Evolutionary conservation across 2,113 vertebrate species (phyloP), one percentile per base, ranked within the genome.

Genomic region (Phalacrocorax brasilianus): DNA sequence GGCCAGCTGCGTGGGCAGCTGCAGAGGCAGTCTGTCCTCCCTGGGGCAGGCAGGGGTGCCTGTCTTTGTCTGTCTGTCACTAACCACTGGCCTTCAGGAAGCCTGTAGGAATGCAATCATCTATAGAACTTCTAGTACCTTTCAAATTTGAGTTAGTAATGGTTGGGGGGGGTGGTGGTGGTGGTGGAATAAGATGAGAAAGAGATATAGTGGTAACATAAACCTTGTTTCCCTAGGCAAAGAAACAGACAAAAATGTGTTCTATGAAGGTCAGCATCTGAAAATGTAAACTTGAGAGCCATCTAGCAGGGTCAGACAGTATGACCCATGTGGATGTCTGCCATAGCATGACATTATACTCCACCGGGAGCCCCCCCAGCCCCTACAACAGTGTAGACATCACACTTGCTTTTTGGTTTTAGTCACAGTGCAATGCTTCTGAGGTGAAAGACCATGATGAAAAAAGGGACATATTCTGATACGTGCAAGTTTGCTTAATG

Each of bases 91-190:
- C 52, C 71, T 83, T 79, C 71, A 72, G 71, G 44, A 83, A 88
- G 56, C 10, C 15, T 61, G 28, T 20, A 68, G 75, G 44, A 76
- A 4, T 28, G 56, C 24, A 50, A 4, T 47, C 0, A 0, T 23
- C 66, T 32, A 1, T 45, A 35, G 28, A 19, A 73, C 27, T 65
- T 77, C 21, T 28, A 32, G 44, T 38, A 49, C 53, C 23, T 73
- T 68, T 72, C n/a, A 42, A 10, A 75, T 82, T 85, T 85, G 58
- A 3, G 17, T 83, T 73, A 88, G 22, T 47, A 35, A 35, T 56
- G 17, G 14, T 26, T 26, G 13, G 8, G 10, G 12, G 26, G 6
- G 12, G 38, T 14, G 35, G 3, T 10, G 38, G 38, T 38, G 38
- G 38, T 38, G 38, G 38, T 38, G 28, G 38, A 82, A 58, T 72